Conservation (phyloP, 2,797 vertebrate species). For the Rhinoraja longicauda region DNA sequence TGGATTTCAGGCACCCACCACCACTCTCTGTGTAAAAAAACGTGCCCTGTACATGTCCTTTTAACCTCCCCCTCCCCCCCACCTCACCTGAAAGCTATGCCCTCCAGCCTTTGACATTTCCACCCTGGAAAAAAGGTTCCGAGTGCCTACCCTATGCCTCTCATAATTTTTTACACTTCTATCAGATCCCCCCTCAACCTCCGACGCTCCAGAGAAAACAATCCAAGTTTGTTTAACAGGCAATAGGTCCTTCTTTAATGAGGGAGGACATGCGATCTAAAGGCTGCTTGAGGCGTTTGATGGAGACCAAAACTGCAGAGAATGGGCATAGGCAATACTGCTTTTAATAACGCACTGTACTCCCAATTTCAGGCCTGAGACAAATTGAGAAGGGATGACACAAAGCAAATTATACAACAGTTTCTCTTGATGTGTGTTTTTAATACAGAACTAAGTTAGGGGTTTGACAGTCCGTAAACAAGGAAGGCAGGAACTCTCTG, state of each 20-base stretch:
- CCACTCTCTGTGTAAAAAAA: not conserved
- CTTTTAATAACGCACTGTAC: not conserved
- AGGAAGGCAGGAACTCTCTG: not conserved
- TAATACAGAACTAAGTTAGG: not conserved
- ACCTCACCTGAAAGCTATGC: no score
- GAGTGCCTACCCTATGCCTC: no score
- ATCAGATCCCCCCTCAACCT: no score
- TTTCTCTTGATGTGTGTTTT: not conserved
- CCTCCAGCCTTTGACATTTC: no score
- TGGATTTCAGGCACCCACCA: not conserved
- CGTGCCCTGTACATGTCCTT: no score
- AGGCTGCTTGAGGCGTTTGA: not conserved
- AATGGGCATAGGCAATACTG: not conserved
- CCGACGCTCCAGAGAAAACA: no score
- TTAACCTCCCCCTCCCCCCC: no score
- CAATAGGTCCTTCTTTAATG: no score
- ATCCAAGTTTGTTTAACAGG: no score
- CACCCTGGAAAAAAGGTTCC: no score
- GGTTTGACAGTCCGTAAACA: not conserved
- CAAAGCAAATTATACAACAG: not conserved
- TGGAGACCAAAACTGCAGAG: not conserved
- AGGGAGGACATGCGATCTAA: no score
- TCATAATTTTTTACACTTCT: no score
- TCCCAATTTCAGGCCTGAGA: not conserved
- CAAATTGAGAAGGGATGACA: not conserved